Percentiles rank a stretch among this genome's conserved stretches.
Evolutionary conservation across 1,140 invertebrate genomes (phyloP).

Genomic region (Leptinotarsa texana): DNA sequence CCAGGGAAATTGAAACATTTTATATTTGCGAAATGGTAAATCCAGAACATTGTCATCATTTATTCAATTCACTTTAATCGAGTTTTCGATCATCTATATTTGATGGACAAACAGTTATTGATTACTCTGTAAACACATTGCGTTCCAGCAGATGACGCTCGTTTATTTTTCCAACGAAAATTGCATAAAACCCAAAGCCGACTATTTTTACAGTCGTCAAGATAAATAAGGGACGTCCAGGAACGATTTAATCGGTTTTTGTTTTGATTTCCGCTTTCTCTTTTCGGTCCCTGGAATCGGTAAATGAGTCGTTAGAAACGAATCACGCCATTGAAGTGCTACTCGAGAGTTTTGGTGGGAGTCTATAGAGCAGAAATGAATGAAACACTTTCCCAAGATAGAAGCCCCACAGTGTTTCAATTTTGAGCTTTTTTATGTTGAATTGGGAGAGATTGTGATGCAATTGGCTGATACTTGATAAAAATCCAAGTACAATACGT

Average conservation of each 20-base stretch:
- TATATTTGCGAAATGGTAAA: conserved; percentile 15
- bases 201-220: conserved; percentile 20
- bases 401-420: too few relatives aligned
- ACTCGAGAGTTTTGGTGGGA: too few relatives aligned
- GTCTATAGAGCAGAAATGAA: too few relatives aligned
- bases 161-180: conserved; percentile 24
- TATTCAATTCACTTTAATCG: conserved; percentile 31
- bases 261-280: conserved; percentile 1
- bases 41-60: conserved; percentile 26
- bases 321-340: too few relatives aligned
- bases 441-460: too few relatives aligned
- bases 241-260: background rate
- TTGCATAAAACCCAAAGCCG: background rate
- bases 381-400: too few relatives aligned
- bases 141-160: conserved; percentile 16
- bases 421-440: too few relatives aligned
- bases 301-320: background rate
- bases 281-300: background rate
- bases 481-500: too few relatives aligned
- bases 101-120: conserved; percentile 32
- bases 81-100: conserved; percentile 29
- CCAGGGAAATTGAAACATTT: conserved; percentile 29
- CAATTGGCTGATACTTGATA: too few relatives aligned
- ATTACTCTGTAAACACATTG: conserved; percentile 27
- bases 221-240: conserved; percentile 15